These are phyloP conservation scores for Lineus longissimus DNA, from an alignment of 1,140 invertebrate species.

Conservation along the genomic window DNA sequence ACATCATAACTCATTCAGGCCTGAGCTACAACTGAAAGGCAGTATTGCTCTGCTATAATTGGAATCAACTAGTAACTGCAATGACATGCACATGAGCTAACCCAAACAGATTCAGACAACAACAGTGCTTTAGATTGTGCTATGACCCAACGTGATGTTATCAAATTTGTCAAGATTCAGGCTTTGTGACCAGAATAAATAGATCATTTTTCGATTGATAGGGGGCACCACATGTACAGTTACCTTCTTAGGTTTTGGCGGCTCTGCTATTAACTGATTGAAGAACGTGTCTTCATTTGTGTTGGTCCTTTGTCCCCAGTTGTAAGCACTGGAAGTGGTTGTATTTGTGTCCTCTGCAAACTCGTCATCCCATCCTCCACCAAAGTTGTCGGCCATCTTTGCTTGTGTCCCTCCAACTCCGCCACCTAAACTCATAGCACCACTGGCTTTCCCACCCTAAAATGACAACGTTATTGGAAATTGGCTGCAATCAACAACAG, in stretches of 20 bases:
- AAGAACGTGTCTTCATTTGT: conserved; percentile 28
- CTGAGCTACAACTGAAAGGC: no score
- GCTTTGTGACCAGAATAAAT: no score
- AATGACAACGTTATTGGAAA: background rate
- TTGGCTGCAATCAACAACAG: background rate
- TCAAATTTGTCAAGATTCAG: no score
- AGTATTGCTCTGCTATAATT: no score
- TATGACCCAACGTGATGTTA: no score
- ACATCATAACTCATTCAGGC: no score
- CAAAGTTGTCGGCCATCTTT: conserved; percentile 59
- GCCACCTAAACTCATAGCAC: conserved; percentile 21
- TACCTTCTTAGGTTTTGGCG: conserved; percentile 9
- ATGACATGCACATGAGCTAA: no score
- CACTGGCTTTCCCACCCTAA: conserved; percentile 39
- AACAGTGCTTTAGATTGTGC: no score
- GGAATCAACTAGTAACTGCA: no score
- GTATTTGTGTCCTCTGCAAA: conserved; percentile 54
- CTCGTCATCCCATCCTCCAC: conserved; percentile 70
- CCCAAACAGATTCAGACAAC: no score
- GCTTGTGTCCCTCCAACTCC: conserved; percentile 9
- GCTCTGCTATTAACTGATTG: conserved; percentile 28
- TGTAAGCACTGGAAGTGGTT: conserved; percentile 37
- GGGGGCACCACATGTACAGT: no score
- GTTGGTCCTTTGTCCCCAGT: conserved; percentile 34
- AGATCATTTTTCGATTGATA: no score